These are phyloP conservation scores for Rhizoglyphus robini DNA, from an alignment of 1,140 invertebrate species.

Conservation along the genomic window DNA sequence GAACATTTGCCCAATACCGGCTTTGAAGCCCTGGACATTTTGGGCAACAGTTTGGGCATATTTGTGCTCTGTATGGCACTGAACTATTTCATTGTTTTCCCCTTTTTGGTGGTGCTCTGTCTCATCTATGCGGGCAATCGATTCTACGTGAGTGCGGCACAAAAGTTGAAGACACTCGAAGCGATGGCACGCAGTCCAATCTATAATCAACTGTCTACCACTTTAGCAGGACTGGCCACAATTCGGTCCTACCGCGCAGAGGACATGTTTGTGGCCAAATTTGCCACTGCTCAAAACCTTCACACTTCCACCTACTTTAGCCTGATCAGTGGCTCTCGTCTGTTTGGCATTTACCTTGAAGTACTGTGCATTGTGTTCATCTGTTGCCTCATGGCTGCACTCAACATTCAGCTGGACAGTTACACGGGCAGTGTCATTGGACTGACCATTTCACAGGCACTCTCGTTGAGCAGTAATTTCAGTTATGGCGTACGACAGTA, in stretches of 20 bases:
- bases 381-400: background rate
- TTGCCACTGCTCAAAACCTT: constrained; percentile 42
- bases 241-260: constrained; percentile 36
- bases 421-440: constrained; percentile 4
- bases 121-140: constrained; percentile 56
- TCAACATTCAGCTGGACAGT: background rate
- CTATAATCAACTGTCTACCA: constrained; percentile 39
- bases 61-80: background rate
- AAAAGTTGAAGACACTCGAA: constrained; percentile 65
- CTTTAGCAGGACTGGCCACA: constrained; percentile 39
- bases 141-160: constrained; percentile 63
- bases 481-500: constrained; percentile 64
- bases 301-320: constrained; percentile 58
- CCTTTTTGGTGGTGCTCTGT: constrained; percentile 49
- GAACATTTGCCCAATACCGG: constrained; percentile 31
- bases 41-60: constrained; percentile 9
- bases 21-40: constrained; percentile 52
- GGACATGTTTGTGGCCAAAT: constrained; percentile 50
- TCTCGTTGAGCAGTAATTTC: constrained; percentile 58
- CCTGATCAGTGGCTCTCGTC: constrained; percentile 38
- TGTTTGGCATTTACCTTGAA: background rate
- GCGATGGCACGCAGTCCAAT: constrained; percentile 37
- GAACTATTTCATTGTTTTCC: constrained; percentile 26
- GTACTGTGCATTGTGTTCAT: background rate
- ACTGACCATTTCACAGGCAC: constrained; percentile 59